phyloP scores from a whole-genome alignment of 2,888 invertebrate genomes.

The Oscheius sp. region DNA sequence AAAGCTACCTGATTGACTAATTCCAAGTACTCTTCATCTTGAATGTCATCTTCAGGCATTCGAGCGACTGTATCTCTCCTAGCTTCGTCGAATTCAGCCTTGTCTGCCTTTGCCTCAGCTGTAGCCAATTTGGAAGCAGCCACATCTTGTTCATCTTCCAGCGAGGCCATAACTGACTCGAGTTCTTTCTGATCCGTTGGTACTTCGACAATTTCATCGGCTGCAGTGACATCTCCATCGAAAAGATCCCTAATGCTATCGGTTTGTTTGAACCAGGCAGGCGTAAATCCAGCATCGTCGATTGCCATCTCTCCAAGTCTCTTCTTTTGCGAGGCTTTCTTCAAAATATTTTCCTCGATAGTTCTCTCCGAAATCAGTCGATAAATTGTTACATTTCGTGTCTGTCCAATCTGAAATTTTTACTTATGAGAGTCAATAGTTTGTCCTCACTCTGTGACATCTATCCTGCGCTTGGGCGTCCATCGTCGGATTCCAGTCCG shows the following conservation, averaged over 20 bases:
- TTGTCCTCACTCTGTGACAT: constrained; percentile 78
- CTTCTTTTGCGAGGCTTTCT: constrained; percentile 97
- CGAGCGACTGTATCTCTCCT: background rate
- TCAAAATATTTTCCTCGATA: constrained; percentile 97
- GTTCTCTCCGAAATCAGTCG: constrained; percentile 93
- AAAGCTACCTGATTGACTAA: constrained; percentile 43
- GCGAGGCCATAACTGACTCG: constrained; percentile 58
- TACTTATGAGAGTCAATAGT: background rate
- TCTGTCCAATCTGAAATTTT: constrained; percentile 88
- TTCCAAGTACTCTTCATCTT: constrained; percentile 56
- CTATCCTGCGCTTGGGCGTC: constrained; percentile 86
- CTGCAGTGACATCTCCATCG: constrained; percentile 55
- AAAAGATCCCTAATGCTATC: constrained; percentile 67
- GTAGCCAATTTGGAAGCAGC: constrained; percentile 59
- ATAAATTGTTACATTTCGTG: constrained; percentile 97
- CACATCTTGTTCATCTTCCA: constrained; percentile 67
- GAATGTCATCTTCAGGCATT: constrained; percentile 42
- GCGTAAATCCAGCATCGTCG: constrained; percentile 97
- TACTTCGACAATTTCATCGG: constrained; percentile 42
- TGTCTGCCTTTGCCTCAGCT: constrained; percentile 57
- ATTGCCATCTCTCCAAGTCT: constrained; percentile 94
- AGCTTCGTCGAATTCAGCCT: constrained; percentile 54
- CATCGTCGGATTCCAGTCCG: constrained; percentile 85
- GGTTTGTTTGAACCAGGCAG: constrained; percentile 84
- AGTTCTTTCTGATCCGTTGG: constrained; percentile 55